Conservation (phyloP, 2,113 vertebrate genomes). For the Thamnaconus septentrionalis region DNA sequence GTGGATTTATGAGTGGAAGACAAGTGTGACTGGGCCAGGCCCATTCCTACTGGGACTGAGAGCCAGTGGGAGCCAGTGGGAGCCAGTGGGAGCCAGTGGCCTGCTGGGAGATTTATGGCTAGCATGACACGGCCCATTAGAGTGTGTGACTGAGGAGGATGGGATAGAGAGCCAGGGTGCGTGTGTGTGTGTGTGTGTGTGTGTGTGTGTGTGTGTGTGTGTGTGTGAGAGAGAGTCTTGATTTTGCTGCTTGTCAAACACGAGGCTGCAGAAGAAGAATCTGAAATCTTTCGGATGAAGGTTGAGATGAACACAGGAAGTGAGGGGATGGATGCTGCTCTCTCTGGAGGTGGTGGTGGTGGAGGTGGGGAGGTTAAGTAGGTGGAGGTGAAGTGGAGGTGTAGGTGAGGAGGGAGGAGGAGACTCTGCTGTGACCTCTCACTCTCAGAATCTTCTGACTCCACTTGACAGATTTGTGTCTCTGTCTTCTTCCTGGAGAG, state of each 20-base stretch:
- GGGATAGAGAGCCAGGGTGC: conserved; percentile 46
- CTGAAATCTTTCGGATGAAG: conserved; percentile 16
- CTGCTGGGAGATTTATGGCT: conserved; percentile 68
- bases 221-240: too few relatives aligned
- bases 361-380: too few relatives aligned
- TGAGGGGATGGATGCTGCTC: too few relatives aligned
- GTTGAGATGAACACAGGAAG: conserved; percentile 1
- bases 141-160: conserved; percentile 67
- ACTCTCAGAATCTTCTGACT: conserved; percentile 41
- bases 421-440: conserved; percentile 58
- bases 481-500: conserved; percentile 41
- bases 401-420: conserved; percentile 49
- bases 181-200: conserved; percentile 6
- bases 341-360: too few relatives aligned
- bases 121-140: conserved; percentile 76
- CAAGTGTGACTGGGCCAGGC: conserved; percentile 56
- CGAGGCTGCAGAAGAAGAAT: too few relatives aligned
- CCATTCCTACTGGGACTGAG: conserved; percentile 62
- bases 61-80: conserved; percentile 22
- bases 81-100: conserved; percentile 32
- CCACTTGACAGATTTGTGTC: conserved; percentile 70
- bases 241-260: too few relatives aligned
- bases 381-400: conserved; percentile 63
- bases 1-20: conserved; percentile 69
- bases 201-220: too few relatives aligned